phyloP scores from a whole-genome alignment of 1,140 invertebrate species.

The Macrosteles quadrilineatus region DNA sequence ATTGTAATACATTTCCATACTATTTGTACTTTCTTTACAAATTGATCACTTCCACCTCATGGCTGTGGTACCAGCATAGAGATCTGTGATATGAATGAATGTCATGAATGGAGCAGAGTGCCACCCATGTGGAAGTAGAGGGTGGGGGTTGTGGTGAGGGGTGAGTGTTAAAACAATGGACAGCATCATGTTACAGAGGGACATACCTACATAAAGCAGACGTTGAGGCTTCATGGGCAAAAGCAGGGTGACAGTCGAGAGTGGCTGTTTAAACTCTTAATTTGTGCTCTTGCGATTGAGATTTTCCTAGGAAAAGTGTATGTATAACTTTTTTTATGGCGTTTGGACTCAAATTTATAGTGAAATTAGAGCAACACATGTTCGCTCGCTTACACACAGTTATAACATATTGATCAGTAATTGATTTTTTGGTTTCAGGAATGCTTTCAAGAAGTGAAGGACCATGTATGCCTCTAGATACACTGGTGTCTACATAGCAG shows the following conservation, averaged over 20 bases:
- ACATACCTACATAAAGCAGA: constrained; percentile 1
- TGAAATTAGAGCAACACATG: no score
- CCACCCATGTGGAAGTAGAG: constrained; percentile 5
- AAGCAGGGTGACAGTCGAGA: no score
- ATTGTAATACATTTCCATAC: no score
- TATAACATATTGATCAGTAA: no score
- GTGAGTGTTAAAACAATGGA: constrained; percentile 9
- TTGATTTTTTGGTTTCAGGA: constrained; percentile 14
- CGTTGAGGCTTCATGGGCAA: not conserved
- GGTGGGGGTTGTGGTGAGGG: not conserved
- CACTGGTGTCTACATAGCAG: constrained; percentile 10
- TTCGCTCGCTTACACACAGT: no score
- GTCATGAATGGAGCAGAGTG: not conserved
- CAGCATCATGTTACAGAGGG: not conserved
- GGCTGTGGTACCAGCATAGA: not conserved
- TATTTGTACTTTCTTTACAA: no score
- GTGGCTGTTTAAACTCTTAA: no score
- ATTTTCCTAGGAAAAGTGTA: no score
- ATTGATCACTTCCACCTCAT: no score
- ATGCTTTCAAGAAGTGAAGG: constrained; percentile 20
- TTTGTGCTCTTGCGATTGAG: no score
- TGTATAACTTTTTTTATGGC: no score
- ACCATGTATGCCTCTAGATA: constrained; percentile 9
- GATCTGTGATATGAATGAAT: not conserved
- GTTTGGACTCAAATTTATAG: no score